Evolutionary conservation across 2,888 invertebrate genomes (phyloP), one percentile per base, ranked within the genome.

Genomic region (Ophion costatus): DNA sequence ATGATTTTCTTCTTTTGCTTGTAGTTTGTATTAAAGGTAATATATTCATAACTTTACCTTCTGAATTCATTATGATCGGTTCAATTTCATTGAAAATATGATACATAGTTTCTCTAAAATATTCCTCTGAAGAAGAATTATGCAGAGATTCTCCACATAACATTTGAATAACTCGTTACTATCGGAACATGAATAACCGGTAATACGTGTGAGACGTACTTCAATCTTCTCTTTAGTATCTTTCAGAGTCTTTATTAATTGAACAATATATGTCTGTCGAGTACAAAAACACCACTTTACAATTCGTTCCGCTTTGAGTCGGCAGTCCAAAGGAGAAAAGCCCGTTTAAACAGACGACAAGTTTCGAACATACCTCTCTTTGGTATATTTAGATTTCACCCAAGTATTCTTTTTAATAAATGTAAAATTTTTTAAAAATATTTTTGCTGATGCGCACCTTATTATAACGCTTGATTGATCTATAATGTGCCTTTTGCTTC

Each of bases 11-110:
- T 33, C 11, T 20, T 69, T 45, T 69, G 9, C 61, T 59, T 22
- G 45, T 69, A 20, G 61, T 61, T 45, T 42, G 22, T 61, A 78
- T 78, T 20, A 78, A 38, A 4, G 69, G 78, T 45, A 78, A 69
- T 14, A 78, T 45, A 24, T 78, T 78, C 1, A 78, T 61, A n/a
- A 69, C 69, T 11, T 61, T 61, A 59, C 78, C 78, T 70, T 69
- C 42, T 4, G 69, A 24, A 78, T 78, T 59, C 59, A 63, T 69
- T 29, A 78, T 29, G 24, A 78, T 78, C 5, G 78, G 42, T 67
- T 70, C 61, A 14, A 61, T 45, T 61, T 3, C 4, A 17, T 70
- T 38, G 2, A 69, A 63, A 56, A 29, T 1, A 69, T 24, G 42
- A 61, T 77, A 77, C 42, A 20, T 22, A 66, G 33, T 17, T 17